Evolutionary conservation across 1,140 invertebrate species (phyloP), one percentile per base, ranked within the genome.

Genomic region (Pseudomyrmex pallidus): DNA sequence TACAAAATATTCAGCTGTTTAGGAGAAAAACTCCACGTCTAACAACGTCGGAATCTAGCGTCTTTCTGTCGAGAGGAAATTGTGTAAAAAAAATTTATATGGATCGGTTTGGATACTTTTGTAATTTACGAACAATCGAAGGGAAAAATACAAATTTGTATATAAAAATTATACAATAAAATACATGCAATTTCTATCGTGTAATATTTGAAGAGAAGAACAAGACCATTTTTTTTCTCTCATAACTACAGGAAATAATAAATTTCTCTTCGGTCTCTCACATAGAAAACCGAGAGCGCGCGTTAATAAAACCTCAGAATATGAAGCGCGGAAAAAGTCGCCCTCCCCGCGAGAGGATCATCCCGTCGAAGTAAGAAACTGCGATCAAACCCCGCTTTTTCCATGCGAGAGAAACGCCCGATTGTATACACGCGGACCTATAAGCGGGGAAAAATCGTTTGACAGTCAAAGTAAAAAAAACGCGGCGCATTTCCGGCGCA

Each of bases 21-120:
- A 70, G 4, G 44, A 46, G 44, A 80, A 61, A 72, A 80, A 61
- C 72, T 70, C 12, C 9, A 52, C 5, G 10, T 61, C 44, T 70
- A 48, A 13, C 15, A 20, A 80, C 44, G 44, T 57, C 9, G 35
- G 35, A 35, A 35, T 35, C 35, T 35, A 35, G 5, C 35, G 35
- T 35, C 25, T 52, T 25, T 1, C 15, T 25, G 20, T 12, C 9
- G 13, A 35, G 35, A 63, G 63, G 2, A 35, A 59, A 22, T 5
- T 15, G 48, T 1, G 10, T 25, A 25, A 63, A 48, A 46, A 5
- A 15, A 20, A 44, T n/a, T 61, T 48, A 15, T 2, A 74, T 12
- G 17, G 1, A 50, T 50, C 1, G 48, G 2, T 1, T 35, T 25
- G 22, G 22, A 35, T 35, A 7, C 35, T 35, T 35, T 5, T 7